Evolutionary conservation across 2,113 vertebrate genomes (phyloP), one percentile per base, ranked within the genome.

Genomic region (Dasypus novemcinctus): DNA sequence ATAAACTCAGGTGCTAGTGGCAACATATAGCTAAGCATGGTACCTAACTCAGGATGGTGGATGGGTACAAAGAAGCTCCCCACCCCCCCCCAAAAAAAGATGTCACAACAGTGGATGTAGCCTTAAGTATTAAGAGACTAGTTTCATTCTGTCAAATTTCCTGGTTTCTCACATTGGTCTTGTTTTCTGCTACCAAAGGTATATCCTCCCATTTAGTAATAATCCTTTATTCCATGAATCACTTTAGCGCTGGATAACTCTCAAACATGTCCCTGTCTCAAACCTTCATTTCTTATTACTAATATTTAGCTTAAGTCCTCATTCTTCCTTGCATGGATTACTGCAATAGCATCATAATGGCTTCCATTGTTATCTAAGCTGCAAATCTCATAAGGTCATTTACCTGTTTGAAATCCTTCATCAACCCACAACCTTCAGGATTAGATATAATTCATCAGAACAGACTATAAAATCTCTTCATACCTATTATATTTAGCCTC

Each of bases 281-380:
- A 92, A 76, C 21, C 12, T 88, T 82, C 36, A 85, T 4, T 88
- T n/a, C 57, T 59, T 61, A 76, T 1, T 90, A 69, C 20, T 74
- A 72, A 94, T n/a, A 61, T 52, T 91, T 72, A 74, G 21, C 79
- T 94, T 46, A 49, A 49, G 80, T 92, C 66, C 4, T 80, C 72
- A 91, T 38, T 97, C 41, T 80, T 86, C 29, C 80, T 83, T 90
- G 71, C 38, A 13, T 31, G 82, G 54, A 68, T 41, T 75, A 89
- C 12, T 80, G 4, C 25, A 84, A 7, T 2, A 90, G 46, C 43
- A 84, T 20, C 76, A 25, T 23, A 91, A 90, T 0, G 15, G 38
- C 59, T 87, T 92, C 87, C 61, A 66, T 0, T 41, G 43, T 52
- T 46, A 79, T 1, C 78, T 95, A 95, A 72, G 92, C 91, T 54